Base-by-base conservation (phyloP, 2,113 vertebrate genomes). In the Salvator merianae region DNA sequence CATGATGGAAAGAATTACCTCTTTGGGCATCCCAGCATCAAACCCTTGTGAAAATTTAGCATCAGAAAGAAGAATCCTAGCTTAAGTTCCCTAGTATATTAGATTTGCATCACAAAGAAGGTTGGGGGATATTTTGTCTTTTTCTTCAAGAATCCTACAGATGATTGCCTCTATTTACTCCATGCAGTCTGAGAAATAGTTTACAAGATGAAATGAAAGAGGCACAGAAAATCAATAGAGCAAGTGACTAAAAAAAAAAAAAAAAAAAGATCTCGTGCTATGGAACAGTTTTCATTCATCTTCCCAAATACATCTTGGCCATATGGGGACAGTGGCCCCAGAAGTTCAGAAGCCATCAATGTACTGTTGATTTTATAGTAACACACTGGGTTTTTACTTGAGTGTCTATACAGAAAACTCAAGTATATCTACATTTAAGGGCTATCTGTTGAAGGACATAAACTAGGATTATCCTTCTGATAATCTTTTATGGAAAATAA, bases 401-500 rank as follows among this genome's bases (percentile, higher is more conserved):
- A 86, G 70, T 85, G 32, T 66, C 53, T 88, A 62, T 84, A 86
- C 85, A 91, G 55, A 78, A 92, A 90, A 50, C 76, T 90, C 84
- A 77, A 91, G 26, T 24, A 7, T 59, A 26, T 72, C 43, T 81
- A 88, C 81, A 88, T 76, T 36, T 82, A 10, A 40, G 63, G 55
- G 5, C 12, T 20, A 53, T 5, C 26, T 77, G 76, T 81, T 91
- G 87, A 82, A 81, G 55, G 84, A n/a, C 68, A 83, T 26, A 65
- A 81, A 77, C 74, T 79, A 16, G 66, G 47, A 62, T 79, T 93
- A 88, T 93, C 91, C 88, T 89, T 70, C 71, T 43, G 86, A 55
- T 87, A 82, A 90, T 91, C 93, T 93, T 92, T 89, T 32, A 88
- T 92, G 90, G 89, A 50, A 93, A 89, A 91, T 84, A 80, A 34